These are phyloP conservation scores for Myotis davidii DNA, from an alignment of 2,113 vertebrate species.

Conservation along the genomic window DNA sequence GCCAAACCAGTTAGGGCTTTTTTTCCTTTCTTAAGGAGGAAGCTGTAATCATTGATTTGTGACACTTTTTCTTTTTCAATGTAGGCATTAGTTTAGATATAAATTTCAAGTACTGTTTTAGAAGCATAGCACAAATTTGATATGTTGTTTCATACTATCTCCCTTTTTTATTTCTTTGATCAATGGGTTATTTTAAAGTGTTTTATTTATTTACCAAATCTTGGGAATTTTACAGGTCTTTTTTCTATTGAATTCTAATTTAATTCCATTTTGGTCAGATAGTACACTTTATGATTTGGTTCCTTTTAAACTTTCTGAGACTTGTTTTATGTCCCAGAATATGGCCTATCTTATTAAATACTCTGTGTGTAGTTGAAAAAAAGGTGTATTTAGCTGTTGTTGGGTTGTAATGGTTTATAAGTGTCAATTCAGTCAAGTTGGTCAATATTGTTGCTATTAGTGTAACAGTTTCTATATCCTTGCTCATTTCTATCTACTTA, in stretches of 20 bases:
- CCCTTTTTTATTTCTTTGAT: neutral
- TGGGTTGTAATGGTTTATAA: neutral
- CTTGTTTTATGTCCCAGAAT: slow-evolving; percentile 2
- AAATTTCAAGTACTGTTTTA: neutral
- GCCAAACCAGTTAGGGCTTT: neutral
- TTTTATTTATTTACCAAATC: slow-evolving; percentile 8
- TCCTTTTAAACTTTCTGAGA: slow-evolving; percentile 43
- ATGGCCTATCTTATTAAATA: neutral
- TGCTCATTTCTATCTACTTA: neutral
- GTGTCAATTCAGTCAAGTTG: neutral
- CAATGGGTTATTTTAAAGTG: neutral
- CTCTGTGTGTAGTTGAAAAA: neutral
- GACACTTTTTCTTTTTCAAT: neutral
- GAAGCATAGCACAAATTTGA: neutral
- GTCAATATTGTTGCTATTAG: neutral
- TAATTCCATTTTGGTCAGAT: slow-evolving; percentile 38
- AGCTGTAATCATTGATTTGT: slow-evolving; percentile 1
- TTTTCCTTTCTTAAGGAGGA: neutral
- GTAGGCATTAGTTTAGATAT: neutral
- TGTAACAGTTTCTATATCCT: neutral
- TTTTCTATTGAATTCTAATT: slow-evolving; percentile 24
- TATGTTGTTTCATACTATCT: neutral
- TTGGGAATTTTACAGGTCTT: neutral
- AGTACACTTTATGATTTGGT: neutral
- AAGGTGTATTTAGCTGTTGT: neutral